These are phyloP conservation scores for Drosophila sucinea DNA, from an alignment of 1,140 invertebrate genomes.

Conservation along the genomic window DNA sequence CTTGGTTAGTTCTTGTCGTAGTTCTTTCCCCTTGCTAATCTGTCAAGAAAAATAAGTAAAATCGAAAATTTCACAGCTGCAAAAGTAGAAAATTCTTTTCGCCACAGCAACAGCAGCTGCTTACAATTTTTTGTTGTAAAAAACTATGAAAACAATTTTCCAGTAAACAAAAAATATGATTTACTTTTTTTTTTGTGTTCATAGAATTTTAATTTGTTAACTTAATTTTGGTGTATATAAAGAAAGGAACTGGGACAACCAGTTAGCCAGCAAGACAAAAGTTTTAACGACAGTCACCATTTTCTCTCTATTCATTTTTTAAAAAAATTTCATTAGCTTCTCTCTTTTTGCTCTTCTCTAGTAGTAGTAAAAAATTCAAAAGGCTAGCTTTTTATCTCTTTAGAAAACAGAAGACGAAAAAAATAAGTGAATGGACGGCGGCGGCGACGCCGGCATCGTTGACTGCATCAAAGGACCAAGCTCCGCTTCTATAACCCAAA, in stretches of 20 bases:
- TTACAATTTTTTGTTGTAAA: too few species aligned
- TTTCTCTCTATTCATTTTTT: neutral
- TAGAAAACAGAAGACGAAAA: neutral
- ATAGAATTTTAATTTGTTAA: conserved; percentile 5
- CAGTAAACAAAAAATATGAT: neutral
- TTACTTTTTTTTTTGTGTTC: neutral
- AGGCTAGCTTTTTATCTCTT: conserved; percentile 8
- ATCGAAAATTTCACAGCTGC: conserved; percentile 9
- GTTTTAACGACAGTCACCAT: conserved; percentile 1
- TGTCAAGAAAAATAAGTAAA: neutral
- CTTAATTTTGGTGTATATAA: neutral
- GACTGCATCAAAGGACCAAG: conserved; percentile 3
- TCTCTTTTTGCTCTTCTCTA: neutral
- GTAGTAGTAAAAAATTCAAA: neutral
- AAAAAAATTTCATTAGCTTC: neutral
- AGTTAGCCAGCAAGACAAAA: neutral
- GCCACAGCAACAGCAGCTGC: too few species aligned
- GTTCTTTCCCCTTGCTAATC: neutral
- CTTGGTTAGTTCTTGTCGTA: neutral
- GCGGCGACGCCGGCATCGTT: neutral
- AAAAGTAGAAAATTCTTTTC: neutral
- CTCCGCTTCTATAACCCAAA: conserved; percentile 2
- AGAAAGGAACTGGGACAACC: neutral
- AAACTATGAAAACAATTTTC: too few species aligned
- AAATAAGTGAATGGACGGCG: neutral